Conservation (phyloP, 2,888 invertebrate genomes). For the Vesta saturnalis region DNA sequence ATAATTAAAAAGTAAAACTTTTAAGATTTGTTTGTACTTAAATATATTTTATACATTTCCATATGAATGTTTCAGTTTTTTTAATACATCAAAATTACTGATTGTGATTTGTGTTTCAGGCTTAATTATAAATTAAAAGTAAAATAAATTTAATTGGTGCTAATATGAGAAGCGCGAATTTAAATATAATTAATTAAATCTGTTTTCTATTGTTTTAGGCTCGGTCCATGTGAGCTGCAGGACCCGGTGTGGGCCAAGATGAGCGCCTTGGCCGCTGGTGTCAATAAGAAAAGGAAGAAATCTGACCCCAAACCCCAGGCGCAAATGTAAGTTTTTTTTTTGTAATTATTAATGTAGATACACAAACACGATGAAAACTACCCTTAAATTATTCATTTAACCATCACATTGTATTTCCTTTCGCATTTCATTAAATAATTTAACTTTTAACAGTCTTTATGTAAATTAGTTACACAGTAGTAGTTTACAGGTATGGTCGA, state of each 20-base stretch:
- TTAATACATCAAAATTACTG: too few relatives aligned
- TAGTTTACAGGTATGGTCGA: background rate
- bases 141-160: too few relatives aligned
- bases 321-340: slow-evolving; percentile 66
- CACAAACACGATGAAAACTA: slow-evolving; percentile 20
- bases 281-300: slow-evolving; percentile 71
- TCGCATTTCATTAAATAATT: slow-evolving; percentile 9
- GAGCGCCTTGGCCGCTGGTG: slow-evolving; percentile 76
- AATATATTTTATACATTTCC: too few relatives aligned
- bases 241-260: slow-evolving; percentile 88
- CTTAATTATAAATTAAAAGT: too few relatives aligned
- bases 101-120: too few relatives aligned
- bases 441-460: background rate
- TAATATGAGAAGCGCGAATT: too few relatives aligned
- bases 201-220: slow-evolving; percentile 73
- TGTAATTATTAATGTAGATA: slow-evolving; percentile 5
- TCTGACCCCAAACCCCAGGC: slow-evolving; percentile 71
- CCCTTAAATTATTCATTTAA: background rate
- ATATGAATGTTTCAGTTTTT: too few relatives aligned
- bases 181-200: background rate
- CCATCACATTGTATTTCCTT: background rate
- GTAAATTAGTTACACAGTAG: background rate
- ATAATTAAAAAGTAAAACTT: too few relatives aligned
- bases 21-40: too few relatives aligned
- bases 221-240: slow-evolving; percentile 91